Base-by-base conservation (phyloP, 2,113 vertebrate species). In the Brevimyrus niger region DNA sequence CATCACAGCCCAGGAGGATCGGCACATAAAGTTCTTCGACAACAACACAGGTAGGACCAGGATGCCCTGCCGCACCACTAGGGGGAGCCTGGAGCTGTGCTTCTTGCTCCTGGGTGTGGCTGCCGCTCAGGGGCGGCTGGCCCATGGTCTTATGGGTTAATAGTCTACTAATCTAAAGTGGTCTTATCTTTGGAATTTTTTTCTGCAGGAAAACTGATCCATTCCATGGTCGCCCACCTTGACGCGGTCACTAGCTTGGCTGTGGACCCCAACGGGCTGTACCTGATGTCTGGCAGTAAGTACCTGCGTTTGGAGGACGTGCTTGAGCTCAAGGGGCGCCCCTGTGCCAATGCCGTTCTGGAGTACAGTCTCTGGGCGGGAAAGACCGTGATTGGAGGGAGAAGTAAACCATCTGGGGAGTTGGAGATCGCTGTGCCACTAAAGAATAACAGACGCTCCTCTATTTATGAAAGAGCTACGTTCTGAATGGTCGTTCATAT, bases 211-310 rank as follows among this genome's bases (percentile, higher is more conserved):
- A 99, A 99, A 95, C 92, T 98, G 91, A 97, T 99, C 92, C 98
- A 99, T 94, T 98, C 97, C 9, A 99, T 99, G 98, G 98, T 99
- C 89, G 98, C 98, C 89, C 98, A 99, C 92, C 96, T 99, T 93
- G 98, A 99, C 90, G 98, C 98, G 0, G 98, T 99, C 93, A 99
- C 98, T 91, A 98, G 98, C 93, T 96, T 99, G 94, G 98, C 98
- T 46, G 98, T 99, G 92, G 98, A 99, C 94, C 98, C 98, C 2
- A 99, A 99, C 85, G 98, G 98, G 93, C 96, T 99, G 61, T 99
- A 99, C 93, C 97, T 99, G 95, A 99, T 99, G 98, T 99, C 98
- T 91, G 98, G 98, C 92, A 99, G 98, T 99, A 95, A 99, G 98
- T 99, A 95, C 51, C 90, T 73, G 88, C 17, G 31, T 10, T 58